A percentile compares a stretch with the other conserved stretches of the same genome.
Conservation (phyloP, 2,888 invertebrate species). For the Andrena marginata region DNA sequence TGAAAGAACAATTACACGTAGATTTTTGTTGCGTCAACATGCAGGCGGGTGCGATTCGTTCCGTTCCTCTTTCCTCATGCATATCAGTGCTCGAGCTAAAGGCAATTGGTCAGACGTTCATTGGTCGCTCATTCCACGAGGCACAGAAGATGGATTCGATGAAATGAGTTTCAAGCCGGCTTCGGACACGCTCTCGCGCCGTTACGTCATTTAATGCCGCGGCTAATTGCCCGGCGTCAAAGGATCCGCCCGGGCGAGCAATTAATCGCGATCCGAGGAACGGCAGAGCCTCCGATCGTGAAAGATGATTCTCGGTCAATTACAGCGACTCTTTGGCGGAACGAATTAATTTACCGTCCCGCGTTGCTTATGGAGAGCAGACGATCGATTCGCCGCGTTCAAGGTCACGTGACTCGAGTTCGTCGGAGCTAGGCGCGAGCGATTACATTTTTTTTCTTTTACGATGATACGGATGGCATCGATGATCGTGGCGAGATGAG, state of each 20-base stretch:
- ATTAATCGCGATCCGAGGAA: background rate
- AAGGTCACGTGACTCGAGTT: background rate
- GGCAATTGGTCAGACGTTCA: conserved; percentile 73
- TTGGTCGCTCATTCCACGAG: conserved; percentile 75
- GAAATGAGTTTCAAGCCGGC: conserved; percentile 55
- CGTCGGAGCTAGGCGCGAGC: too few relatives aligned
- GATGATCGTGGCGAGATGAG: conserved; percentile 46
- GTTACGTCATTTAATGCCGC: background rate
- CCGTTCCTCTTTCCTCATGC: conserved; percentile 74
- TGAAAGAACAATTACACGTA: conserved; percentile 76
- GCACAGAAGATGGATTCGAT: conserved; percentile 69
- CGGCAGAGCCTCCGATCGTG: background rate
- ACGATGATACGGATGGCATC: background rate
- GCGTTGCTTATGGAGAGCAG: background rate
- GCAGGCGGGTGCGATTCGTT: conserved; percentile 78
- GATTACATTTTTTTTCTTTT: too few relatives aligned
- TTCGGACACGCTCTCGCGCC: background rate
- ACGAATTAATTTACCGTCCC: background rate
- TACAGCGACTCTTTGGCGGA: too few relatives aligned
- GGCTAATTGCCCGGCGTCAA: background rate
- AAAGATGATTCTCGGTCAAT: background rate
- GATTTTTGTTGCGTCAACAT: conserved; percentile 75
- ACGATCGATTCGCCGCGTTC: background rate
- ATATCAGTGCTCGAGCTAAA: conserved; percentile 81
- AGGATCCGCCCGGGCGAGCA: background rate